A percentile compares a stretch with the other conserved stretches of the same genome.
These are phyloP conservation scores for Macrochelys suwanniensis DNA, from an alignment of 2,797 vertebrate species.

Conservation along the genomic window DNA sequence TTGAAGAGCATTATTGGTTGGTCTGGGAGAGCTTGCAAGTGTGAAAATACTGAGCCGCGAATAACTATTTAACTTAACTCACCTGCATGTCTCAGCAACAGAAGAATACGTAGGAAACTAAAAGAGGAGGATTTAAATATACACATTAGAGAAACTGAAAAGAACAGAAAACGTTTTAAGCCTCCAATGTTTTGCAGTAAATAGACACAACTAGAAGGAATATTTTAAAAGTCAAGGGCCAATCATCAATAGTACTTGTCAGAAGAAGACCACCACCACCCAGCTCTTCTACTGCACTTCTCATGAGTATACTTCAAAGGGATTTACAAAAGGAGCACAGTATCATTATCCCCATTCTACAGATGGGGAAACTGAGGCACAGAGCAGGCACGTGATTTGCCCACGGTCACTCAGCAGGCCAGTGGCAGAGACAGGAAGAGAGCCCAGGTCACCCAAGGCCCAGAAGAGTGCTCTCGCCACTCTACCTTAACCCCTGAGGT, in stretches of 20 bases:
- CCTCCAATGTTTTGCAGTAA: constrained; percentile 13
- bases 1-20: not conserved
- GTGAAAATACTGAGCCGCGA: constrained; percentile 1
- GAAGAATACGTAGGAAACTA: constrained; percentile 24
- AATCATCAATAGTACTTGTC: constrained; percentile 10
- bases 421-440: not conserved
- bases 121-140: constrained; percentile 49
- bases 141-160: constrained; percentile 43
- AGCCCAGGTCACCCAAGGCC: not conserved
- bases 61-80: not conserved
- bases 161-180: not conserved
- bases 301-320: not conserved
- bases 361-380: no score
- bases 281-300: not conserved
- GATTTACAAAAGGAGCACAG: not conserved
- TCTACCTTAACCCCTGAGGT: not conserved
- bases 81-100: not conserved
- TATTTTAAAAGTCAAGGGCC: constrained; percentile 41
- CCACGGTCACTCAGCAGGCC: not conserved
- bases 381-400: no score
- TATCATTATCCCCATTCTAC: not conserved
- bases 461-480: not conserved
- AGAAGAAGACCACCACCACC: constrained; percentile 17
- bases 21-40: constrained; percentile 13
- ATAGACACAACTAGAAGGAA: constrained; percentile 15